phyloP scores from a whole-genome alignment of 1,140 invertebrate genomes.

The Drosophila setifemur region DNA sequence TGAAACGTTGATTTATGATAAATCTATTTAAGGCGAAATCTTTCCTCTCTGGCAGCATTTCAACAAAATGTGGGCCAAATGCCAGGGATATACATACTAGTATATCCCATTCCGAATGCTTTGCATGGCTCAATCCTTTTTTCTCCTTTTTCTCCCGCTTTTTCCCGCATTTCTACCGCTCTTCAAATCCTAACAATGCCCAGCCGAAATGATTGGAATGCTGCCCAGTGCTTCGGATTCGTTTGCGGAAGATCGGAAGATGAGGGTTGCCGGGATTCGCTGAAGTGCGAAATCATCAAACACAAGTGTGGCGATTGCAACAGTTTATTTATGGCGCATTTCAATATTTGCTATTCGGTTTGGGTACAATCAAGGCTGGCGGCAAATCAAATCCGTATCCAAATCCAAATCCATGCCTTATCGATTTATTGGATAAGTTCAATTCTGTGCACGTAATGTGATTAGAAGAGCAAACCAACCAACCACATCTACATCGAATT shows the following conservation, averaged over 20 bases:
- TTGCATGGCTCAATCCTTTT: not conserved
- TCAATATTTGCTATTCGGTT: not conserved
- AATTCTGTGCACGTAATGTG: conserved; percentile 27
- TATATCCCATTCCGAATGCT: not conserved
- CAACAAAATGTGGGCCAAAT: conserved; percentile 29
- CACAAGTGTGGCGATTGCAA: conserved; percentile 36
- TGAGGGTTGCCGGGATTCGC: not conserved
- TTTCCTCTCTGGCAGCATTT: not conserved
- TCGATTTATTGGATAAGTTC: not conserved
- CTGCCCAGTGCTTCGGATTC: conserved; percentile 29
- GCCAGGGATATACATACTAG: conserved; percentile 7
- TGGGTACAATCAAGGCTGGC: not conserved
- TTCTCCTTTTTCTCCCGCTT: no score
- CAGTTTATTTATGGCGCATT: conserved; percentile 37
- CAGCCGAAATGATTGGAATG: conserved; percentile 27
- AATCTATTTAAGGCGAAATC: conserved; percentile 24
- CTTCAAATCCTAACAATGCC: conserved; percentile 9
- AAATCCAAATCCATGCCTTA: conserved; percentile 5
- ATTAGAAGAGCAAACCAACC: conserved; percentile 13
- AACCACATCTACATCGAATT: conserved; percentile 25
- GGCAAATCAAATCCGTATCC: not conserved
- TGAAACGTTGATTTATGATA: conserved; percentile 24
- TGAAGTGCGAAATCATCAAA: conserved; percentile 55
- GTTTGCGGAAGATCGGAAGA: not conserved
- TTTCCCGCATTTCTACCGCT: not conserved